Percentiles rank a stretch among this genome's conserved stretches.
Conservation (phyloP, 2,888 invertebrate species). For the Drosophila subquinaria region DNA sequence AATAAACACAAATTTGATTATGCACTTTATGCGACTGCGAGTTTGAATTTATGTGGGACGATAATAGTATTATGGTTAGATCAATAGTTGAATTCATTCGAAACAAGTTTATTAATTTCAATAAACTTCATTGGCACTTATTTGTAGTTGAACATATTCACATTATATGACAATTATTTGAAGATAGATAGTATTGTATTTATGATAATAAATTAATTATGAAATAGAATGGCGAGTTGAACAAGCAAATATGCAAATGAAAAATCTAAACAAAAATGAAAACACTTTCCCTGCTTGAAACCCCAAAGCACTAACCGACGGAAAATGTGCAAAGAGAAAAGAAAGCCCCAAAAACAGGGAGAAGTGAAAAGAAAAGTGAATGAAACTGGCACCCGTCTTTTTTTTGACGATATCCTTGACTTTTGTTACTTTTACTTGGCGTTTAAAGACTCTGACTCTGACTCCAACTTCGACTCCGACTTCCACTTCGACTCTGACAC, state of each 20-base stretch:
- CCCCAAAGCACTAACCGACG: conserved; percentile 32
- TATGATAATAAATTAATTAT: conserved; percentile 30
- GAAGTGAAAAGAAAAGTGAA: conserved; percentile 74
- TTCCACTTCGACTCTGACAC: conserved; percentile 10
- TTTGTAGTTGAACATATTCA: conserved; percentile 12
- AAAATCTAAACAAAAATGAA: conserved; percentile 28
- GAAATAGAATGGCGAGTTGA: not conserved
- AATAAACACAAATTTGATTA: conserved; percentile 20
- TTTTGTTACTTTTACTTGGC: conserved; percentile 71
- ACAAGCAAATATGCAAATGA: conserved; percentile 18
- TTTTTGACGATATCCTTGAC: conserved; percentile 77
- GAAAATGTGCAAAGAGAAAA: conserved; percentile 21
- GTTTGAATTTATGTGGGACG: conserved; percentile 8
- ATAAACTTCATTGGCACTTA: conserved; percentile 18
- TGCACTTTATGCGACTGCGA: conserved; percentile 5
- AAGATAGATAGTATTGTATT: not conserved
- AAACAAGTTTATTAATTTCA: conserved; percentile 33
- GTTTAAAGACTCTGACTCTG: conserved; percentile 58
- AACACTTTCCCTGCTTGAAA: conserved; percentile 39
- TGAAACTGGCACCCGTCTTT: conserved; percentile 59
- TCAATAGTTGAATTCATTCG: conserved; percentile 21
- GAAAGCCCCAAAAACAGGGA: conserved; percentile 32
- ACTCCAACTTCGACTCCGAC: conserved; percentile 5
- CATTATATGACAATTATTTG: conserved; percentile 17
- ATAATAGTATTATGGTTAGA: conserved; percentile 19